Conservation (phyloP, 2,888 invertebrate genomes). For the Apoderus coryli region DNA sequence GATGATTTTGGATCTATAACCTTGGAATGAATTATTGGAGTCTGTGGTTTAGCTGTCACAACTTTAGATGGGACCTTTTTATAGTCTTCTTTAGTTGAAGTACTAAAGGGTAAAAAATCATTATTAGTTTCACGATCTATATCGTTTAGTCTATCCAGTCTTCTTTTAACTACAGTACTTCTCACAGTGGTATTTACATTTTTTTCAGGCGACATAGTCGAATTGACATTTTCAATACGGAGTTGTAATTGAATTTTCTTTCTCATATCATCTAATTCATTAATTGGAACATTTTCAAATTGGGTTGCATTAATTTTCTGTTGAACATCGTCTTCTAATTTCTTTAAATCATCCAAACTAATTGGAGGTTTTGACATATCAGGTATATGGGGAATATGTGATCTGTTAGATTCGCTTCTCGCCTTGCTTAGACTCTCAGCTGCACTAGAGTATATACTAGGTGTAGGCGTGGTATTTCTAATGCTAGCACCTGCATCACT, state of each 20-base stretch:
- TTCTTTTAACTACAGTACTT: too few species aligned
- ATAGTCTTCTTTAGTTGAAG: too few species aligned
- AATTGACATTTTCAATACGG: slow-evolving; percentile 21
- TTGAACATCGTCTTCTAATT: slow-evolving; percentile 22
- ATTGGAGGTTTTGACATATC: slow-evolving; percentile 29
- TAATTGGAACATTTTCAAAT: slow-evolving; percentile 33
- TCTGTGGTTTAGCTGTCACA: too few species aligned
- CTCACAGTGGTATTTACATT: too few species aligned
- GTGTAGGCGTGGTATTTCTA: too few species aligned
- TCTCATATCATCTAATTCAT: slow-evolving; percentile 35
- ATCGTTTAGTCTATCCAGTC: too few species aligned
- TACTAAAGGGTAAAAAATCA: too few species aligned
- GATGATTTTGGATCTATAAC: too few species aligned
- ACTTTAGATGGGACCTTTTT: too few species aligned
- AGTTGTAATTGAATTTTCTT: slow-evolving; percentile 36
- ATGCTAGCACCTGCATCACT: slow-evolving; percentile 23
- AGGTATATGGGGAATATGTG: slow-evolving; percentile 14
- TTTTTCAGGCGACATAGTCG: slow-evolving; percentile 8
- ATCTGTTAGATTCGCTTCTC: slow-evolving; percentile 4
- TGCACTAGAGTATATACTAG: slow-evolving; percentile 19
- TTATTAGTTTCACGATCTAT: too few species aligned
- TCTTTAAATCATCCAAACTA: slow-evolving; percentile 27
- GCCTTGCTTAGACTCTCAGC: slow-evolving; percentile 22
- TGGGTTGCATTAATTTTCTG: slow-evolving; percentile 17
- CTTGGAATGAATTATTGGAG: too few species aligned